phyloP scores from a whole-genome alignment of 2,797 vertebrate species.

The Anguilla marmorata region DNA sequence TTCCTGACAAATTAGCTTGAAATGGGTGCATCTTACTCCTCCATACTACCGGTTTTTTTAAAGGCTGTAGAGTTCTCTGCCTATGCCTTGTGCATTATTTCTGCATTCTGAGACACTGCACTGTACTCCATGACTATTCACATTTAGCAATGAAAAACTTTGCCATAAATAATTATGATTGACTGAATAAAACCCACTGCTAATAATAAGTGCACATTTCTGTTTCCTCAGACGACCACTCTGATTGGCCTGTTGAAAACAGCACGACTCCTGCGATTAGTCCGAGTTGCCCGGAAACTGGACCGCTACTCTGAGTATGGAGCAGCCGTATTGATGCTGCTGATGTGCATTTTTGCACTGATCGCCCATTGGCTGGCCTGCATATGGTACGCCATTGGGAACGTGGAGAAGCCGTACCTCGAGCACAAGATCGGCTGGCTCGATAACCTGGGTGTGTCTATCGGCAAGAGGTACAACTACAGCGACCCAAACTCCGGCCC shows the following conservation, averaged over 20 bases:
- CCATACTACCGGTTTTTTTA: neutral
- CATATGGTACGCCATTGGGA: constrained; percentile 99
- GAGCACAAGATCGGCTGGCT: constrained; percentile 97
- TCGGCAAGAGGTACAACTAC: constrained; percentile 95
- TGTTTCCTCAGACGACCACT: constrained; percentile 85
- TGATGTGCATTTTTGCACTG: constrained; percentile 98
- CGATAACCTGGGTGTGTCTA: constrained; percentile 93
- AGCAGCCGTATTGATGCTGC: constrained; percentile 95
- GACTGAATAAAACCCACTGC: neutral
- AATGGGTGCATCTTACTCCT: neutral
- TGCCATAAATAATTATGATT: neutral
- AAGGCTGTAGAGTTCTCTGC: neutral
- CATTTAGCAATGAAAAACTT: neutral
- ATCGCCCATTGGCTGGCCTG: constrained; percentile 99
- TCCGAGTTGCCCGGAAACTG: constrained; percentile 93
- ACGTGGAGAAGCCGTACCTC: constrained; percentile 95
- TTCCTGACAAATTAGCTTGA: neutral
- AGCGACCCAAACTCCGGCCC: constrained; percentile 93
- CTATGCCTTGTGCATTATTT: neutral
- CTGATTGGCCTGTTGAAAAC: constrained; percentile 97
- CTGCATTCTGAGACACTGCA: neutral
- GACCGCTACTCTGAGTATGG: constrained; percentile 98
- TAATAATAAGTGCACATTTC: neutral
- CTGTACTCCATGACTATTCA: neutral
- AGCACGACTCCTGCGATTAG: constrained; percentile 89